A percentile compares a stretch with the other conserved stretches of the same genome.
Conservation (phyloP, 2,888 invertebrate species). For the Drepana falcataria region DNA sequence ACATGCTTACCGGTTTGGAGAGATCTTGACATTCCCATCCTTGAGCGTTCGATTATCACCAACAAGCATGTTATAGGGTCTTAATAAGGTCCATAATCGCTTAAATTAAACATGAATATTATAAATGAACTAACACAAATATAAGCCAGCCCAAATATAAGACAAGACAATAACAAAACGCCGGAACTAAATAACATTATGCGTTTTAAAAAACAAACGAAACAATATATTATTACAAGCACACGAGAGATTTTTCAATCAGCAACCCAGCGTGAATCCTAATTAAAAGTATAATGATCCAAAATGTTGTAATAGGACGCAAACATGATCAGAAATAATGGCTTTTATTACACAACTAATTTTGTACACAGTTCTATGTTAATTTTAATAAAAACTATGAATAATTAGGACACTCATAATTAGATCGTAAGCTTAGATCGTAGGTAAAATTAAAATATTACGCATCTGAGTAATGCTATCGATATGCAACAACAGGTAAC, state of each 20-base stretch:
- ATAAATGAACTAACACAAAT: no score
- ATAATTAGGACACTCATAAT: no score
- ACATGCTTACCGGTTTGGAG: no score
- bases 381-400: not conserved
- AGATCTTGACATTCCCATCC: no score
- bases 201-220: constrained; percentile 7
- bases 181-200: constrained; percentile 7
- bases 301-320: constrained; percentile 1
- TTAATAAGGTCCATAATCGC: no score
- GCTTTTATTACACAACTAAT: not conserved
- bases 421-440: no score
- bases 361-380: not conserved
- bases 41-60: no score
- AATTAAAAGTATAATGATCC: constrained; percentile 40
- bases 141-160: not conserved
- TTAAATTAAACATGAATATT: no score
- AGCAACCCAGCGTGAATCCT: constrained; percentile 41
- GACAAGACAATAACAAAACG: constrained; percentile 7
- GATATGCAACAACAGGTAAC: no score
- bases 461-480: no score
- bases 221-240: constrained; percentile 23
- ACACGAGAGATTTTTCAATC: constrained; percentile 42
- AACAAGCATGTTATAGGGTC: no score
- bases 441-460: no score
- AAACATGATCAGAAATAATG: not conserved